Evolutionary conservation across 1,140 invertebrate species (phyloP), one percentile per base, ranked within the genome.

Genomic region (Danaus melanippus): DNA sequence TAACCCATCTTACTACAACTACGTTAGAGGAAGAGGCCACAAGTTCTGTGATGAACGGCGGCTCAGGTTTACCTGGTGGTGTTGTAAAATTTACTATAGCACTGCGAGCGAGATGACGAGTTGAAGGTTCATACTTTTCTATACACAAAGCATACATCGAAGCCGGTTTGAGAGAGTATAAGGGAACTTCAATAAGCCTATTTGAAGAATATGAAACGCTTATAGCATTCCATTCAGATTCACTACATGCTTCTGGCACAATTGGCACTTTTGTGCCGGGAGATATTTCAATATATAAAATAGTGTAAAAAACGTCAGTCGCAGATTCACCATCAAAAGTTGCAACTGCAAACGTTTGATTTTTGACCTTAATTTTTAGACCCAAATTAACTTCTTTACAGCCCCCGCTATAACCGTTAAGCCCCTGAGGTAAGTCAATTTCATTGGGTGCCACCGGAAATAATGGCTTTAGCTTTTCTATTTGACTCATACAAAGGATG

Each of bases 401-500:
- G 0, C 62, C 63, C 9, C 74, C 79, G 42, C 70, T 76, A 17
- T 84, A 80, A 0, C 80, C 80, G 53, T 86, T 86, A 21, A 76
- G 62, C 1, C 66, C 74, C 47, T 59, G 51, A 0, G 69, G 66
- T 21, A 80, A 48, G 52, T 81, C 78, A 41, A 66, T 58, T 9
- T 67, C 56, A 15, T 42, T 56, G 9, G 78, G 79, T n/a, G 50
- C 10, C 12, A 51, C 44, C 1, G 71, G 78, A 49, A 86, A 78
- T n/a, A 39, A 17, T 8, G 46, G 10, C 9, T 87, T 85, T 1
- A 95, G 76, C 44, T 89, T 79, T 12, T 89, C 74, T 53, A 96
- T 94, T 70, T 91, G 90, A 42, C 79, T 80, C 9, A 89, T 75
- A 72, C 95, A 96, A 1, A 96, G 77, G 73, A 92, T 91, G 6